These are phyloP conservation scores for Pandemis cinnamomeana DNA, from an alignment of 2,888 invertebrate genomes.

Conservation along the genomic window DNA sequence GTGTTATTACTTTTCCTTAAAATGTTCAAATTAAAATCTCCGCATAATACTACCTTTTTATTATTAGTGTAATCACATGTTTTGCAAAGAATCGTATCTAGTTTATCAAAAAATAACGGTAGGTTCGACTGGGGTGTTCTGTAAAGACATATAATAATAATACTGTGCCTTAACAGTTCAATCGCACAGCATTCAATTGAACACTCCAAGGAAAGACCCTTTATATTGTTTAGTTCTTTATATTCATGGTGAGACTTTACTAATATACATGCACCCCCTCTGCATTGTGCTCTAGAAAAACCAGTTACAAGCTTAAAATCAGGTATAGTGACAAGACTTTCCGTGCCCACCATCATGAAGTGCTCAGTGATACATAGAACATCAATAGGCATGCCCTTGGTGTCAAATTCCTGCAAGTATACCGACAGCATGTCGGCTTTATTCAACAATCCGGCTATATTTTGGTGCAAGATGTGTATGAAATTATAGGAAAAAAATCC, in stretches of 20 bases:
- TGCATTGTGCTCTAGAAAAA: conserved; percentile 5
- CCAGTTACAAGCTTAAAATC: conserved; percentile 4
- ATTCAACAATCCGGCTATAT: neutral
- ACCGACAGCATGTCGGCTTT: neutral
- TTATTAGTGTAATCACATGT: conserved; percentile 5
- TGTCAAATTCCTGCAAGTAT: neutral
- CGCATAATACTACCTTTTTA: neutral
- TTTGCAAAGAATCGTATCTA: neutral
- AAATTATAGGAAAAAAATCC: conserved; percentile 2
- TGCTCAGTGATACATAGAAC: neutral
- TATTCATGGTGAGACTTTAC: conserved; percentile 3
- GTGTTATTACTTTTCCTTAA: neutral
- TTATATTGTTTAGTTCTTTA: conserved; percentile 2
- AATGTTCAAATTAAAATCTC: conserved; percentile 9
- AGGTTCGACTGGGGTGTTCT: conserved; percentile 10
- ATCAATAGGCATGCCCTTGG: neutral
- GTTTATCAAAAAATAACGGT: neutral
- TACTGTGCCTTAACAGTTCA: neutral
- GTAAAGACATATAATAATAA: conserved; percentile 14
- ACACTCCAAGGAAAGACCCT: neutral
- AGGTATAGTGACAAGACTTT: neutral
- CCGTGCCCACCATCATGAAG: neutral
- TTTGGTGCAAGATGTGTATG: neutral
- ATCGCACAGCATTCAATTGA: conserved; percentile 10
- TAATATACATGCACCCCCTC: neutral